Base-by-base conservation (phyloP, 2,797 vertebrate genomes). In the Danio tinwini region DNA sequence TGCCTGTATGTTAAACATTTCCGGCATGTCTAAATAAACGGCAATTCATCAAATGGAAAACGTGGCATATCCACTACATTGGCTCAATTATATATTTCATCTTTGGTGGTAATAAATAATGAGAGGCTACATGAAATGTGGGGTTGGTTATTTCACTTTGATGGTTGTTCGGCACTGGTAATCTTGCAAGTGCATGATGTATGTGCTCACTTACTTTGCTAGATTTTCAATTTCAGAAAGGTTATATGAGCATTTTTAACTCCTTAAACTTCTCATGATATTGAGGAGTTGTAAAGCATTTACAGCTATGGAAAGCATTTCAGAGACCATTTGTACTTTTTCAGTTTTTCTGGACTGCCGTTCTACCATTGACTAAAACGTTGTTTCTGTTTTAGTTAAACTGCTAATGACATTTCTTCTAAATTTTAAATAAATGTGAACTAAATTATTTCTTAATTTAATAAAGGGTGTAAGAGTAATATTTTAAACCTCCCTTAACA, bases 41-140 rank as follows among this genome's bases (percentile, higher is more conserved):
- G 76, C 67, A 42, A 69, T 84, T 76, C 40, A 82, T 82, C 76
- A 82, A 74, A 71, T 10, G 19, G 45, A 72, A 76, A 80, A 74
- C 8, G n/a, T 65, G 7, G n/a, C 65, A 80, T 68, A 8, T 68
- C 69, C 63, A 64, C 37, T 67, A 49, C 80, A 72, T 77, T 77
- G 72, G 12, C 71, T 76, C 81, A 77, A 53, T 82, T 73, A 69
- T 65, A 62, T 76, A 29, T 67, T 72, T 76, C 73, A 42, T 65
- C 47, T 77, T 73, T 77, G 29, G 67, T 50, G 58, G 61, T 71
- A 59, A 76, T 82, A 82, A 82, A 72, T 77, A 59, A 65, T 77
- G 55, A 72, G 78, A 39, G 40, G 50, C 68, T 47, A 44, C 50
- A 55, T 80, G 68, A 65, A 72, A 63, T 76, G 67, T 77, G 65